A percentile compares a stretch with the other conserved stretches of the same genome.
Conservation (phyloP, 2,113 vertebrate genomes). For the Gopherus evgoodei region DNA sequence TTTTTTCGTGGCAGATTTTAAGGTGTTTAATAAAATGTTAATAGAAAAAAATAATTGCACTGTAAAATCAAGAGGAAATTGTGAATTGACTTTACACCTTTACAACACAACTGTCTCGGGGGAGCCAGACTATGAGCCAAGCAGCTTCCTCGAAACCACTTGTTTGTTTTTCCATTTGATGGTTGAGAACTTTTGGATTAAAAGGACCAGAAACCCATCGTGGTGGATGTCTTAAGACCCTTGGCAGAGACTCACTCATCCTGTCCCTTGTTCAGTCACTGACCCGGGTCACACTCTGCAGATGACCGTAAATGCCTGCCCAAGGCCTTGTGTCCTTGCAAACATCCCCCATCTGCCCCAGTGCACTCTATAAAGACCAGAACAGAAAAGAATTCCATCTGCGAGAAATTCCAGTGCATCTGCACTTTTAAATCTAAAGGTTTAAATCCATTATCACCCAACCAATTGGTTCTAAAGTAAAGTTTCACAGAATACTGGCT, state of each 20-base stretch:
- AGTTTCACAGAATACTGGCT: too few species aligned
- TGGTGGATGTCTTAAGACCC: not conserved
- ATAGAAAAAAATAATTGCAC: not conserved
- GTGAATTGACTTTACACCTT: not conserved
- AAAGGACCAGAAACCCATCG: not conserved
- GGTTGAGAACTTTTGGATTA: not conserved
- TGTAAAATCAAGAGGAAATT: not conserved
- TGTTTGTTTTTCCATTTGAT: not conserved
- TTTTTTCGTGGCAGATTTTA: not conserved
- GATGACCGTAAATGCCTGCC: not conserved
- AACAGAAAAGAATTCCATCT: not conserved
- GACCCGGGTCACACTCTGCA: too few species aligned
- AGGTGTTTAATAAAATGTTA: not conserved
- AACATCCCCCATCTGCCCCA: not conserved
- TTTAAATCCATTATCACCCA: not conserved
- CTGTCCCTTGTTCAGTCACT: not conserved
- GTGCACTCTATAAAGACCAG: not conserved
- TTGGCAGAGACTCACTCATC: not conserved
- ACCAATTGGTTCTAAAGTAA: too few species aligned
- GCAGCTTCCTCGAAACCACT: not conserved
- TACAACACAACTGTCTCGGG: not conserved
- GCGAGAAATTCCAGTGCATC: not conserved
- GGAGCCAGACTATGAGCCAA: not conserved
- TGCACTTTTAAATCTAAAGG: not conserved
- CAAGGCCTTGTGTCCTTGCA: not conserved